These are phyloP conservation scores for Hemaris fuciformis DNA, from an alignment of 2,888 invertebrate genomes.

Conservation along the genomic window DNA sequence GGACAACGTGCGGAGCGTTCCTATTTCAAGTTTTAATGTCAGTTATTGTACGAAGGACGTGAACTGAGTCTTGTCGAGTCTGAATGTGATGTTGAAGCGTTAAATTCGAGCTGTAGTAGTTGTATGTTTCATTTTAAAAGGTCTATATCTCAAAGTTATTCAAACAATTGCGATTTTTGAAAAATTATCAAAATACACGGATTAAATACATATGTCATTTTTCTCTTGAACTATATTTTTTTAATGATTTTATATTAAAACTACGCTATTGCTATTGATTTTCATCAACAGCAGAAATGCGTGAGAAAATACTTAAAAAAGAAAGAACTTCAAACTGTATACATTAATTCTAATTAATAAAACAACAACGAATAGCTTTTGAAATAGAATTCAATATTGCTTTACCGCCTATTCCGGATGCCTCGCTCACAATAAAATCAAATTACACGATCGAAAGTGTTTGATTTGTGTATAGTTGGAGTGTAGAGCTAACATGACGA, in stretches of 20 bases:
- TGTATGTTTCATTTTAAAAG: too few species aligned
- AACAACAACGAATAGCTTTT: background rate
- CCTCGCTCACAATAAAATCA: constrained; percentile 28
- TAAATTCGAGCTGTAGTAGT: background rate
- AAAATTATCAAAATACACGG: too few species aligned
- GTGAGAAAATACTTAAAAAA: too few species aligned
- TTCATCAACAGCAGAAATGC: too few species aligned
- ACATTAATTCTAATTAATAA: background rate
- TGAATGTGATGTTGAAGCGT: background rate
- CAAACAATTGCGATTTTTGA: too few species aligned
- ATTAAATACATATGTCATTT: too few species aligned
- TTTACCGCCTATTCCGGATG: constrained; percentile 9
- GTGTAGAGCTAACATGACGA: constrained; percentile 56
- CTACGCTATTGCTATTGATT: too few species aligned
- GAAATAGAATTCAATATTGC: background rate
- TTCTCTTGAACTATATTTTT: too few species aligned
- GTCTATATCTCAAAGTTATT: too few species aligned
- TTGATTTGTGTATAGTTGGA: constrained; percentile 49
- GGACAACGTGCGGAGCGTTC: background rate
- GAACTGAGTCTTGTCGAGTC: too few species aligned
- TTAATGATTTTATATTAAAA: too few species aligned
- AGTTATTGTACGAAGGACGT: background rate
- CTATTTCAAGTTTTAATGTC: background rate
- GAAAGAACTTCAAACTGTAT: too few species aligned
- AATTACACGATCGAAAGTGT: constrained; percentile 44